These are phyloP conservation scores for Micromesistius poutassou DNA, from an alignment of 2,797 vertebrate genomes.

Conservation along the genomic window DNA sequence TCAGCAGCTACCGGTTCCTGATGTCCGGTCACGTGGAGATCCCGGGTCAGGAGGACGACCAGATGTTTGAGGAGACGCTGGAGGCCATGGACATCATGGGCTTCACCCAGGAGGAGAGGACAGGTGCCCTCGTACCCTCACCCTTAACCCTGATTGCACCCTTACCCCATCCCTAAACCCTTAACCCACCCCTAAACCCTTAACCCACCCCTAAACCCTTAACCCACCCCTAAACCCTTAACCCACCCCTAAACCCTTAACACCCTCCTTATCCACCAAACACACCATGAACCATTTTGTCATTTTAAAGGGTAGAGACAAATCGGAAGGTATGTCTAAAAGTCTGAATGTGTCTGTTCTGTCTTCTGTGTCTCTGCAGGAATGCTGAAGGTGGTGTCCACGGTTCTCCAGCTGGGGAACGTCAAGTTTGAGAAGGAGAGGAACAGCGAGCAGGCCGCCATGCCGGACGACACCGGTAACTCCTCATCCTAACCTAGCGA, in stretches of 20 bases:
- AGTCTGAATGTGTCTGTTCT: background rate
- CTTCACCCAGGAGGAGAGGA: constrained; percentile 86
- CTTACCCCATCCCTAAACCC: background rate
- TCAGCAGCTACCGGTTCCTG: constrained; percentile 86
- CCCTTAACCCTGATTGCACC: background rate
- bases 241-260: too few species aligned
- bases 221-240: too few species aligned
- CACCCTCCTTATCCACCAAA: too few species aligned
- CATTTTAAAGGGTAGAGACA: too few species aligned
- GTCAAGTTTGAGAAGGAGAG: constrained; percentile 95
- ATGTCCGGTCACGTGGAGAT: constrained; percentile 85
- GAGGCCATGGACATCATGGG: constrained; percentile 97
- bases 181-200: too few species aligned
- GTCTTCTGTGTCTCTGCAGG: constrained; percentile 62
- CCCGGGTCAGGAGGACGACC: constrained; percentile 84
- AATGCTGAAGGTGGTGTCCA: constrained; percentile 88
- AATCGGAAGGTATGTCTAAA: background rate
- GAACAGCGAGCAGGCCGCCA: constrained; percentile 92
- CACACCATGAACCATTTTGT: too few species aligned
- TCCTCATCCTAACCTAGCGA: background rate
- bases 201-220: too few species aligned
- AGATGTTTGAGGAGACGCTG: constrained; percentile 90
- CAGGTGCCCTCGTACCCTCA: constrained; percentile 58
- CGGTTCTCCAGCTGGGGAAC: constrained; percentile 92
- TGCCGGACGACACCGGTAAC: constrained; percentile 93